phyloP scores from a whole-genome alignment of 2,888 invertebrate species.

The Ashinkailepas kermadecensis region DNA sequence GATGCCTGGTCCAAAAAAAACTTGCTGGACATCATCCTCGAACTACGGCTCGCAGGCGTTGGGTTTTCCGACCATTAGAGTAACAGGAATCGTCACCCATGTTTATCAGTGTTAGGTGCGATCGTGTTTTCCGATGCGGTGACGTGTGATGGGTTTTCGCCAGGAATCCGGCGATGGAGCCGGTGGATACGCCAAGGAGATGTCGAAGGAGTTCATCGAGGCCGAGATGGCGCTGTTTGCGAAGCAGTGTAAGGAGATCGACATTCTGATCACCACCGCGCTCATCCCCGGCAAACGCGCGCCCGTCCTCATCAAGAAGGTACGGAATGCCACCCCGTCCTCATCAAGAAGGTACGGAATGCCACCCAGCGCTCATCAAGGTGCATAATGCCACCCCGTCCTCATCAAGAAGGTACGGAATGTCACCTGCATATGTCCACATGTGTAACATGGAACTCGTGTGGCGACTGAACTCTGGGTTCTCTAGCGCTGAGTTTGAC shows the following conservation, averaged over 20 bases:
- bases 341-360: constrained; percentile 62
- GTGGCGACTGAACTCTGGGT: no score
- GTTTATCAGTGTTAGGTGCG: no score
- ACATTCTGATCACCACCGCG: constrained; percentile 81
- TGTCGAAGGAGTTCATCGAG: constrained; percentile 74
- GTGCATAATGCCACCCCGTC: constrained; percentile 39
- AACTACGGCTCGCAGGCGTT: no score
- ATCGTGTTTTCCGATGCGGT: no score
- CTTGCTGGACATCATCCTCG: no score
- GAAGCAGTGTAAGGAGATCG: constrained; percentile 75
- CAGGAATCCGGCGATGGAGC: constrained; percentile 62
- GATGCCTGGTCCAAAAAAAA: no score
- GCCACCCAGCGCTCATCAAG: no score
- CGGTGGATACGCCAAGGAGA: constrained; percentile 77
- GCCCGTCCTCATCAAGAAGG: constrained; percentile 69
- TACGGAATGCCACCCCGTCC: constrained; percentile 44
- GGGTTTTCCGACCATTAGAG: no score
- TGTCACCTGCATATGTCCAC: no score
- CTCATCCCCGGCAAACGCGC: constrained; percentile 80
- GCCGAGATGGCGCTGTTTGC: constrained; percentile 79
- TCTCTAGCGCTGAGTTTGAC: no score
- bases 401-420: constrained; percentile 62
- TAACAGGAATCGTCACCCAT: no score
- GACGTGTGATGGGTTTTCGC: not conserved
- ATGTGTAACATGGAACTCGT: no score